These are phyloP conservation scores for Prinia subflava DNA, from an alignment of 2,113 vertebrate species.

Conservation along the genomic window DNA sequence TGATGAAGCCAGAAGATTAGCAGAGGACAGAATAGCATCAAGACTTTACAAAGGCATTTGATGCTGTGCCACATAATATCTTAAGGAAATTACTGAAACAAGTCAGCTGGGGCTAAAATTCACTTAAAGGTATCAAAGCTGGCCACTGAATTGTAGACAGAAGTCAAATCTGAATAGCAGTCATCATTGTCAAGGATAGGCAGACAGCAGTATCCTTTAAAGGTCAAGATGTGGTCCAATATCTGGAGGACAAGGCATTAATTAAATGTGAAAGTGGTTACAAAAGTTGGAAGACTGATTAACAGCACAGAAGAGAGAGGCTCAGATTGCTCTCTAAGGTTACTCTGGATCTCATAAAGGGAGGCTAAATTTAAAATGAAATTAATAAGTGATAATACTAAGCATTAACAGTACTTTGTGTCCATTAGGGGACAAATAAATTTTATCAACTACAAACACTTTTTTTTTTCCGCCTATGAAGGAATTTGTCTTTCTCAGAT, in stretches of 20 bases:
- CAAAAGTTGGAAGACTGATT: not conserved
- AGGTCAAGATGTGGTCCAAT: not conserved
- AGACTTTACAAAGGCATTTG: not conserved
- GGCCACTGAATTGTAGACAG: not conserved
- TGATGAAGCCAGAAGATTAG: not conserved
- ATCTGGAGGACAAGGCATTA: not conserved
- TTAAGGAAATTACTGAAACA: not conserved
- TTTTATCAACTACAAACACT: not conserved
- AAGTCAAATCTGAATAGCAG: slow-evolving; percentile 5
- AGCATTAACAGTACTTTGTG: not conserved
- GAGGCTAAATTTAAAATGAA: not conserved
- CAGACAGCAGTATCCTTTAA: not conserved
- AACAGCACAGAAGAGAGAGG: not conserved
- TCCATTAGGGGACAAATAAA: not conserved
- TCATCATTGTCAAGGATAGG: not conserved
- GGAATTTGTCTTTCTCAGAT: not conserved
- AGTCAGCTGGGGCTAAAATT: not conserved
- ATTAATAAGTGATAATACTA: not conserved
- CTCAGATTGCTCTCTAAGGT: not conserved
- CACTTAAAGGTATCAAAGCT: not conserved
- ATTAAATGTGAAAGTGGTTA: not conserved
- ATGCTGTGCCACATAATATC: not conserved
- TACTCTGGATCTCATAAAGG: not conserved
- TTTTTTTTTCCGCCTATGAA: not conserved
- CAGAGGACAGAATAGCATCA: not conserved